Evolutionary conservation across 2,888 invertebrate species (phyloP), one percentile per base, ranked within the genome.

Genomic region (Lomographa bimaculata): DNA sequence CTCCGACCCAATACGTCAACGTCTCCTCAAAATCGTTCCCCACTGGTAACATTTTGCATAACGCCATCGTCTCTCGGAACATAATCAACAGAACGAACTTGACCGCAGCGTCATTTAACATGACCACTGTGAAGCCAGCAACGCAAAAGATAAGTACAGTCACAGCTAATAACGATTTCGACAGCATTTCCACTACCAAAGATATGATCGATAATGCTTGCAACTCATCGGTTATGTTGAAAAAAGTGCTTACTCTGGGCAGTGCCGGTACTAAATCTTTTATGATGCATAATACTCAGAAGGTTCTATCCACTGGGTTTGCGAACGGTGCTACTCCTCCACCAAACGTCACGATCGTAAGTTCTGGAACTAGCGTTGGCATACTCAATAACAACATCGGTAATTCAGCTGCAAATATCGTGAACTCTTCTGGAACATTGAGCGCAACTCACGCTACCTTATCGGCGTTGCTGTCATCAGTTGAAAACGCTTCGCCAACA

Each of bases 171-270:
- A 65, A 58, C 7, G 89, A 87, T 41, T 86, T 76, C 39, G 85
- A 89, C 25, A 78, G 66, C 17, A 89, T 89, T 41, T 84, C 87
- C 1, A 87, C 87, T 0, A 81, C 86, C 0, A 90, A 89, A 64
- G 89, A 89, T 45, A 85, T 90, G 84, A 89, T 90, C 8, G 90
- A 90, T 35, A 89, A 87, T 43, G 84, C 89, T 0, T 89, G 89
- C 50, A 89, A 87, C 45, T 89, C 90, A 0, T 90, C 90, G 1
- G 81, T 90, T 4, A 90, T 90, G 90, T 57, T 90, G 46, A 90
- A 90, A 49, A 89, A 90, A 50, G 90, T 90, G 0, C 62, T 90
- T 1, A 90, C 90, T 19, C 56, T 90, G 19, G 90, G 90, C 27
- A 89, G 89, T 28, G 68, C 87, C 0, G 89, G 86, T 0, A 77